Base-by-base conservation (phyloP, 2,113 vertebrate genomes). In the Pollimyrus isidori region DNA sequence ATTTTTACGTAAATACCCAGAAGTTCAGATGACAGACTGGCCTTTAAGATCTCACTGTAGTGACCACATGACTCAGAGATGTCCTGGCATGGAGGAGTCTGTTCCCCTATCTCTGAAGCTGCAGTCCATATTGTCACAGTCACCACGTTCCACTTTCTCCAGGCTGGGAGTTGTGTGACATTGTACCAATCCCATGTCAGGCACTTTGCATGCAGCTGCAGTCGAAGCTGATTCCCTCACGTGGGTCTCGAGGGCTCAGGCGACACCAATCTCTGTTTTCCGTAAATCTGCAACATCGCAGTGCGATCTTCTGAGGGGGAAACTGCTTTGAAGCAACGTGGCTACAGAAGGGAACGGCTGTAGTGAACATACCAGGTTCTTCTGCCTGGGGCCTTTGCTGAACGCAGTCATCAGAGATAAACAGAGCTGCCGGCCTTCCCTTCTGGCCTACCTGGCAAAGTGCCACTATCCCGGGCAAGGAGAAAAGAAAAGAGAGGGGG, bases 1-100 rank as follows among this genome's bases (percentile, higher is more conserved):
- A 85, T 91, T 90, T 90, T 87, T 69, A 69, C 46, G 26, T 80
- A 23, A 87, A 69, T 58, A 19, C 49, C 82, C 30, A 52, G 21
- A 48, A 13, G 10, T 48, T 15, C 42, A 4, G 52, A 52, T 48
- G 52, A 45, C 23, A 46, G 52, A 42, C n/a, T 26, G 42, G 23
- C 42, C 26, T 30, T 85, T 89, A 62, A 53, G 26, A n/a, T 73
- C 53, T 73, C 42, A 45, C 11, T 65, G 13, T 39, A 48, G 11
- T 15, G 2, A 3, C 35, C 35, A 9, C 3, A 39, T 23, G 3
- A 48, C 9, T 39, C 15, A 82, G 23, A 23, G 21, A 35, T 11
- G n/a, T 17, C 69, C 45, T 48, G 46, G 3, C 23, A n/a, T 19
- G 23, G 46, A 19, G 23, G 10, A 7, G 46, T 48, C 35, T 21